Evolutionary conservation across 2,888 invertebrate species (phyloP).

Genomic region (Himalopsyche anomala): DNA sequence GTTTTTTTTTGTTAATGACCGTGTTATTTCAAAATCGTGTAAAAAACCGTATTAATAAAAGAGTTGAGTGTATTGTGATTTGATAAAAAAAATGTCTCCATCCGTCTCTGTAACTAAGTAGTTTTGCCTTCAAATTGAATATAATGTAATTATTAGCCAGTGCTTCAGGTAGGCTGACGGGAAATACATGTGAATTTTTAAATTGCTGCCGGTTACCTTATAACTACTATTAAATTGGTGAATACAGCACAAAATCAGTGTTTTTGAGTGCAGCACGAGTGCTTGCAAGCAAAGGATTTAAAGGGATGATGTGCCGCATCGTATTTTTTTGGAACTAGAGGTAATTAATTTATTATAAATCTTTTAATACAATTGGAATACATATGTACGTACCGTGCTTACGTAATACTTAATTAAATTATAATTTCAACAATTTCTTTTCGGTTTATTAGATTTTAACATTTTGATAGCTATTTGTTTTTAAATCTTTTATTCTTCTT

Average conservation of each 20-base stretch:
- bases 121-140: constrained; percentile 51
- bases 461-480: no score
- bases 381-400: no score
- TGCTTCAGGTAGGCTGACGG: constrained; percentile 31
- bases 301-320: neutral
- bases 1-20: no score
- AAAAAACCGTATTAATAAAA: no score
- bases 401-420: no score
- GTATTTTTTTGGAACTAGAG: neutral
- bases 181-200: neutral
- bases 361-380: no score
- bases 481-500: no score
- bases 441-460: no score
- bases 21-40: no score
- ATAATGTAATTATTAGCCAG: constrained; percentile 59
- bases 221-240: neutral
- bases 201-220: neutral
- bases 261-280: neutral
- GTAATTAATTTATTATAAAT: neutral
- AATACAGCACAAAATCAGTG: neutral
- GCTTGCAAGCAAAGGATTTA: neutral
- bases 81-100: neutral
- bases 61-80: no score
- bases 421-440: no score
- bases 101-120: constrained; percentile 38